Percentiles rank a stretch among this genome's conserved stretches.
These are phyloP conservation scores for Anser cygnoides DNA, from an alignment of 2,113 vertebrate genomes.

Conservation along the genomic window DNA sequence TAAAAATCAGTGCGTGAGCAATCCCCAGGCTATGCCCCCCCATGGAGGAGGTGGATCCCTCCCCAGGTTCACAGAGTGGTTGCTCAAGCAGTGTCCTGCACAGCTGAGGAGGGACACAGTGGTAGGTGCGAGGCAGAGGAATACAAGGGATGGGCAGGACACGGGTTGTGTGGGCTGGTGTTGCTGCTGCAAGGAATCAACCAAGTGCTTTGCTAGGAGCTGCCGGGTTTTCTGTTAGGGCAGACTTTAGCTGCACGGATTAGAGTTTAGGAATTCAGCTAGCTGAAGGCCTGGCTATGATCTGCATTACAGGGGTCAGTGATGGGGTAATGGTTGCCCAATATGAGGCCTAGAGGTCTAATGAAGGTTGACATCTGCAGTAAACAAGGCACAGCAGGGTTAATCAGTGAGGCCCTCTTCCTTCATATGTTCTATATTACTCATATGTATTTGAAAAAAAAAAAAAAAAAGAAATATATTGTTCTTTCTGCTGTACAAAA, in stretches of 20 bases:
- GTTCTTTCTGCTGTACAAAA: background rate
- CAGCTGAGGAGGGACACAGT: background rate
- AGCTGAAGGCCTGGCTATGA: background rate
- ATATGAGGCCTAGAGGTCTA: background rate
- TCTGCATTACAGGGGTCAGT: background rate
- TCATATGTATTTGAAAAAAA: background rate
- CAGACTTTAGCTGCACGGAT: background rate
- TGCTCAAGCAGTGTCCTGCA: background rate
- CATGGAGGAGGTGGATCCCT: background rate
- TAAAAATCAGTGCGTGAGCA: background rate
- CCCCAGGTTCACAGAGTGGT: rapidly evolving
- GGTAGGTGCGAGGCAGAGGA: background rate
- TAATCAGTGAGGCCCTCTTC: background rate
- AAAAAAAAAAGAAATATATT: background rate
- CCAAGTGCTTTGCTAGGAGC: background rate
- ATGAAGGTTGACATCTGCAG: background rate
- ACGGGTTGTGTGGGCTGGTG: background rate
- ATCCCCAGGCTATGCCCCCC: background rate
- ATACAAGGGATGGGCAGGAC: background rate
- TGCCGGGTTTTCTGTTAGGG: background rate
- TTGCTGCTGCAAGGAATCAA: background rate
- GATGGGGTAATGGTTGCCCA: background rate
- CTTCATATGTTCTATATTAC: background rate
- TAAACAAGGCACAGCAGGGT: background rate
- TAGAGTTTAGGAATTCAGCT: background rate